A percentile compares a stretch with the other conserved stretches of the same genome.
These are phyloP conservation scores for Sinhomidia bicolor DNA, from an alignment of 2,888 invertebrate genomes.

Conservation along the genomic window DNA sequence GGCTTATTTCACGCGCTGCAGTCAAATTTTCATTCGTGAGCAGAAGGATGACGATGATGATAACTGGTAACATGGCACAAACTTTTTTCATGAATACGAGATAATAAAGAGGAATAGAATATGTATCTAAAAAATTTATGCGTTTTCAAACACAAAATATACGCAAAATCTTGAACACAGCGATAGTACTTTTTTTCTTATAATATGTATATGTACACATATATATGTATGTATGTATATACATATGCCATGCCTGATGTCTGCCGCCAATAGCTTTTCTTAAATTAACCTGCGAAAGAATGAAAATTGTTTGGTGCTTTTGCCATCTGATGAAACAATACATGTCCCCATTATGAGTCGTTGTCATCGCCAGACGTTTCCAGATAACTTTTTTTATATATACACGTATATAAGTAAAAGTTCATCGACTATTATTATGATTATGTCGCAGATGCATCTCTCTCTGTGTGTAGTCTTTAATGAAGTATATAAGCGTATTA, in stretches of 20 bases:
- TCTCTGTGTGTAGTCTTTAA: not conserved
- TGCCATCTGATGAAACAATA: slow-evolving; percentile 14
- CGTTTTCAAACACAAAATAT: not conserved
- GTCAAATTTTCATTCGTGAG: slow-evolving; percentile 65
- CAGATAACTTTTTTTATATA: not conserved
- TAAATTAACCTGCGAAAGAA: not conserved
- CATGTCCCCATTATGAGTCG: slow-evolving; percentile 3
- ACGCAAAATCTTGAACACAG: too few species aligned
- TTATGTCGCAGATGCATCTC: not conserved
- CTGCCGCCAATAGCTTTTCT: not conserved
- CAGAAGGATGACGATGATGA: slow-evolving; percentile 19
- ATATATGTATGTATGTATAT: too few species aligned
- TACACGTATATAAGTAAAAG: not conserved
- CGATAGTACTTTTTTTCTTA: too few species aligned
- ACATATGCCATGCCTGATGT: too few species aligned
- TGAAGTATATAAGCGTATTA: not conserved
- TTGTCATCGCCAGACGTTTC: slow-evolving; percentile 20
- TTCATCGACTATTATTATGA: not conserved
- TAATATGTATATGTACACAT: too few species aligned
- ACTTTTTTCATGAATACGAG: slow-evolving; percentile 20
- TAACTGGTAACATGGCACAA: not conserved
- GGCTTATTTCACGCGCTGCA: slow-evolving; percentile 67
- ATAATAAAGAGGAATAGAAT: slow-evolving; percentile 1
- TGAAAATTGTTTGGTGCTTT: not conserved
- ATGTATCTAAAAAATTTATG: not conserved